A percentile compares a stretch with the other conserved stretches of the same genome.
Conservation (phyloP, 2,888 invertebrate genomes). For the Anodontia alba region DNA sequence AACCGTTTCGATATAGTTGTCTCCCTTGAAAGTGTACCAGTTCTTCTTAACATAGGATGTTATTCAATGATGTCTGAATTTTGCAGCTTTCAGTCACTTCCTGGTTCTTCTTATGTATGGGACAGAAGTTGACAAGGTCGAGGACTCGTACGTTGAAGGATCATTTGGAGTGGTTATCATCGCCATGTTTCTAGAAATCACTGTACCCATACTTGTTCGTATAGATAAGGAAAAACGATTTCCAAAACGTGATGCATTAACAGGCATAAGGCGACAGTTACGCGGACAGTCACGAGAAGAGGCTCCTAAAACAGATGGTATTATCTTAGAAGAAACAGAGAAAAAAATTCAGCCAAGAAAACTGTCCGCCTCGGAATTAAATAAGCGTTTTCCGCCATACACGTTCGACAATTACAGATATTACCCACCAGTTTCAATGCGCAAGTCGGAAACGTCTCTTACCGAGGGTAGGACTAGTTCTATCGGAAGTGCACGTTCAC, state of each 20-base stretch:
- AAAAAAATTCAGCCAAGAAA: not conserved
- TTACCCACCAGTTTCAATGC: constrained; percentile 9
- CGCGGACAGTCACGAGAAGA: not conserved
- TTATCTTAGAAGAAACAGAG: not conserved
- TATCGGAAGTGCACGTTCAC: constrained; percentile 27
- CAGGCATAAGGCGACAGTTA: not conserved
- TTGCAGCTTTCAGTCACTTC: constrained; percentile 55
- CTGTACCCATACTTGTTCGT: constrained; percentile 43
- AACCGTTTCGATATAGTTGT: no score
- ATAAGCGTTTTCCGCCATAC: not conserved
- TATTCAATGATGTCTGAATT: not conserved
- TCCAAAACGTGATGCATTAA: constrained; percentile 22
- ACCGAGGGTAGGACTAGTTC: not conserved
- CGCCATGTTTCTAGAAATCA: constrained; percentile 47
- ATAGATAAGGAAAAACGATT: constrained; percentile 45
- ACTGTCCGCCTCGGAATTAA: not conserved
- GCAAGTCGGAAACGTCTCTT: constrained; percentile 3
- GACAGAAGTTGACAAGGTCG: constrained; percentile 50
- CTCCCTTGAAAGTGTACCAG: no score
- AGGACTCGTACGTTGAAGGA: constrained; percentile 45
- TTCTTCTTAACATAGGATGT: no score
- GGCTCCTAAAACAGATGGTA: not conserved
- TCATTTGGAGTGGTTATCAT: constrained; percentile 51
- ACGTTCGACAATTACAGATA: constrained; percentile 2
- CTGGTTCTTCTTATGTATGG: constrained; percentile 58